These are phyloP conservation scores for Calliphora vicina DNA, from an alignment of 1,140 invertebrate genomes.

Conservation along the genomic window DNA sequence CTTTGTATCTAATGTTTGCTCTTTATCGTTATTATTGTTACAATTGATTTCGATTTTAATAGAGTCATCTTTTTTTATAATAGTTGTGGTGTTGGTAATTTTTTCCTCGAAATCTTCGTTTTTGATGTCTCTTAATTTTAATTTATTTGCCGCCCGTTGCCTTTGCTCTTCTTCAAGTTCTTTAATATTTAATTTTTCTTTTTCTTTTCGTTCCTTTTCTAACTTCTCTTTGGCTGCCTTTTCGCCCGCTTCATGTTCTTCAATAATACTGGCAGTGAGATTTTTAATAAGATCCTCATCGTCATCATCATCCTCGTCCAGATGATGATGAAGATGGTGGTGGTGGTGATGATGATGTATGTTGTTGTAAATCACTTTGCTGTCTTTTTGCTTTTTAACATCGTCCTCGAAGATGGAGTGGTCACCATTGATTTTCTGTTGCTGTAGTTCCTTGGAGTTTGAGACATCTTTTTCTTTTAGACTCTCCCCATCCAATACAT, in stretches of 20 bases:
- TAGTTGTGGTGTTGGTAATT: neutral
- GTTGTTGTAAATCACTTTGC: conserved; percentile 28
- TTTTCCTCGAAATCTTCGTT: neutral
- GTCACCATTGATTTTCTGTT: conserved; percentile 53
- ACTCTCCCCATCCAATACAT: neutral
- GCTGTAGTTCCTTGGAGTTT: neutral
- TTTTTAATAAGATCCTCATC: conserved; percentile 60
- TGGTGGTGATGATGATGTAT: conserved; percentile 40
- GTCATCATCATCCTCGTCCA: conserved; percentile 41
- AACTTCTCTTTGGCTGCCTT: conserved; percentile 45
- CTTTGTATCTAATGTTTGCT: neutral
- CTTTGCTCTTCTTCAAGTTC: neutral
- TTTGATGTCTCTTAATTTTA: neutral
- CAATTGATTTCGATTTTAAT: conserved; percentile 3
- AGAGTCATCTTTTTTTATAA: neutral
- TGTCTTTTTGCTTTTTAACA: neutral
- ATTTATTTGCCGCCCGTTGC: neutral
- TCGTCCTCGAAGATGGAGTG: conserved; percentile 38
- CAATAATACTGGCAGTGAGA: conserved; percentile 41
- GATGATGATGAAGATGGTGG: neutral
- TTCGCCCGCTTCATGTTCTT: conserved; percentile 44
- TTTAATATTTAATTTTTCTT: conserved; percentile 7
- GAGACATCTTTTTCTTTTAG: neutral
- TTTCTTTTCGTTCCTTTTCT: conserved; percentile 40
- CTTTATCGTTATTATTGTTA: conserved; percentile 11